Evolutionary conservation across 1,140 invertebrate species (phyloP).

Genomic region (Pachyrhynchus sulphureomaculatus): DNA sequence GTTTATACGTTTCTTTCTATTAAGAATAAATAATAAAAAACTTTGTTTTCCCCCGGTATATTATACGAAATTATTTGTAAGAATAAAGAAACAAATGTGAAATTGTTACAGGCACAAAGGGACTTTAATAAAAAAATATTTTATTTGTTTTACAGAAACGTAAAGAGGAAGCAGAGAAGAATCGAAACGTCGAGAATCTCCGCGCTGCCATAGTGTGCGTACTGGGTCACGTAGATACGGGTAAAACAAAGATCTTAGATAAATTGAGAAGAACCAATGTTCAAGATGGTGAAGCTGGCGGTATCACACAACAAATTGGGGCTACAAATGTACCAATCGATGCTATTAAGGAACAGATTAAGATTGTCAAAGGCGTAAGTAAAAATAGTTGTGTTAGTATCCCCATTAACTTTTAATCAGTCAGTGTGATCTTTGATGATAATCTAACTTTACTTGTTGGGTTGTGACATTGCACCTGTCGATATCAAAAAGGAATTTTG

Average conservation of each 20-base stretch:
- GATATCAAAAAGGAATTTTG: too few species aligned
- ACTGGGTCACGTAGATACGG: slow-evolving; percentile 99
- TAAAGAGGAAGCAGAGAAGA: slow-evolving; percentile 80
- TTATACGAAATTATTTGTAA: too few species aligned
- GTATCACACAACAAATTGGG: slow-evolving; percentile 99
- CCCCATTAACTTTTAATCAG: too few species aligned
- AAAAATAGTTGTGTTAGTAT: not conserved
- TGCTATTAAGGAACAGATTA: slow-evolving; percentile 92
- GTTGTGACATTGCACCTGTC: too few species aligned
- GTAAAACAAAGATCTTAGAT: slow-evolving; percentile 99
- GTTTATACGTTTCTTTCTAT: too few species aligned
- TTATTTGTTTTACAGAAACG: slow-evolving; percentile 62
- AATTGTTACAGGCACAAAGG: too few species aligned
- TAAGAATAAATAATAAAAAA: too few species aligned
- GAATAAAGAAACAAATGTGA: too few species aligned
- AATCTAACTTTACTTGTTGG: too few species aligned
- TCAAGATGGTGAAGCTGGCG: slow-evolving; percentile 98
- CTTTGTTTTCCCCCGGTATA: too few species aligned
- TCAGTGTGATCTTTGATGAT: too few species aligned
- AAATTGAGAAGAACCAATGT: slow-evolving; percentile 94
- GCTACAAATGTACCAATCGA: slow-evolving; percentile 99
- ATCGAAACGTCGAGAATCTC: slow-evolving; percentile 74
- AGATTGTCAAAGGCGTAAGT: slow-evolving; percentile 87
- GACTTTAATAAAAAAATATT: not conserved
- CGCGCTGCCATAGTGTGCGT: slow-evolving; percentile 97